Conservation (phyloP, 2,113 vertebrate species). For the Myocastor coypus region DNA sequence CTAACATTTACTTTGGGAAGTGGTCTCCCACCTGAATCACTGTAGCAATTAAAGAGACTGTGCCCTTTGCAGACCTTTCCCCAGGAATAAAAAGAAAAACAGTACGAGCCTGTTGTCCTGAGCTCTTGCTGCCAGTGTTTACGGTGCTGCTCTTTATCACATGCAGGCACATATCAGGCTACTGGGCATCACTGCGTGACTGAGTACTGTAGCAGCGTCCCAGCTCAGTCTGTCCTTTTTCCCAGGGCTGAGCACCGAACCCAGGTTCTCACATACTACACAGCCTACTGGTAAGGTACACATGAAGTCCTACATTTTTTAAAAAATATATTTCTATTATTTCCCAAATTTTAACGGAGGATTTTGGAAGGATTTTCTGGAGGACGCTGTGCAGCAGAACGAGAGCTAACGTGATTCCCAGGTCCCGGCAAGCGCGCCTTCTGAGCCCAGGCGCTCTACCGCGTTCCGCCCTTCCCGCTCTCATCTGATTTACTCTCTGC, state of each 20-base stretch:
- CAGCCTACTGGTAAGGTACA: not conserved
- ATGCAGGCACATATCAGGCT: not conserved
- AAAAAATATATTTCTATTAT: not conserved
- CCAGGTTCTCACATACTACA: not conserved
- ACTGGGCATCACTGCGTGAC: not conserved
- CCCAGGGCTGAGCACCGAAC: not conserved
- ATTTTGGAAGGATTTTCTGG: not conserved
- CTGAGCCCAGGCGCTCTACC: not conserved
- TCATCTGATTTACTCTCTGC: slow-evolving; percentile 67
- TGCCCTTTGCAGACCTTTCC: not conserved
- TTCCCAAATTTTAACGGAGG: not conserved
- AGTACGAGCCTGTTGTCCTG: not conserved
- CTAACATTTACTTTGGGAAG: slow-evolving; percentile 36
- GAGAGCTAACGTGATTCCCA: not conserved
- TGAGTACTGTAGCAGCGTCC: not conserved
- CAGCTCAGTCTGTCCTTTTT: not conserved
- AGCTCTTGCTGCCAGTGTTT: not conserved
- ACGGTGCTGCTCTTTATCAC: not conserved
- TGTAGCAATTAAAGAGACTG: not conserved
- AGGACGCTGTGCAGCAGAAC: not conserved
- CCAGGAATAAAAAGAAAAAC: not conserved
- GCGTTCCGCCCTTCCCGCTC: not conserved
- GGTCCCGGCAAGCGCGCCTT: not conserved
- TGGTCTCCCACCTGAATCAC: not conserved
- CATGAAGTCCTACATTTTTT: too few species aligned